Evolutionary conservation across 2,113 vertebrate species (phyloP).

Genomic region (Crypturellus undulatus): DNA sequence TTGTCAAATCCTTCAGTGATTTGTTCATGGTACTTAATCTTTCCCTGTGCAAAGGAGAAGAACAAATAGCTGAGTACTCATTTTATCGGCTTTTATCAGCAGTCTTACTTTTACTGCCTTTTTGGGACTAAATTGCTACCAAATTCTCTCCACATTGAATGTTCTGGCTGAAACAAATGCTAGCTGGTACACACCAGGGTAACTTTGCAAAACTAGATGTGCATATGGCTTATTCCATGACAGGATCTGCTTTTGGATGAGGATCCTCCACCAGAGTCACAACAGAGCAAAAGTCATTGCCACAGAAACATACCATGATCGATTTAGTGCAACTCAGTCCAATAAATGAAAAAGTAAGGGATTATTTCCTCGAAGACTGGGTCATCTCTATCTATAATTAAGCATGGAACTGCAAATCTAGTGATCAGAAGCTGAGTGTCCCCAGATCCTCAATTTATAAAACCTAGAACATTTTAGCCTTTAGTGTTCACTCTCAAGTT

Average conservation of each 20-base stretch:
- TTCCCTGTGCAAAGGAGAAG: slow-evolving; percentile 78
- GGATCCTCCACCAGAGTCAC: neutral
- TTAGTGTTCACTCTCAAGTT: neutral
- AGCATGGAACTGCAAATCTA: neutral
- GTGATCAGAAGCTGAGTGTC: neutral
- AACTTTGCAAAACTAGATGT: neutral
- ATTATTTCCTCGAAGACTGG: neutral
- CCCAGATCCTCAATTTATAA: neutral
- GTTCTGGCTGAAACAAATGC: neutral
- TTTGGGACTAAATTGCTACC: neutral
- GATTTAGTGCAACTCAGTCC: neutral
- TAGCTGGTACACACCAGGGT: neutral
- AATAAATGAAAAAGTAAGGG: neutral
- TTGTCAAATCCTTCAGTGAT: slow-evolving; percentile 88
- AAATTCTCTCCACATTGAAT: neutral
- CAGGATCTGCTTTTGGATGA: neutral
- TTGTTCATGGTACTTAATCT: slow-evolving; percentile 82
- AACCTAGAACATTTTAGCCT: neutral
- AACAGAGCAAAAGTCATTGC: neutral
- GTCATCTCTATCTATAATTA: neutral
- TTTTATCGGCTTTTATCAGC: neutral
- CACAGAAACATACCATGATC: neutral
- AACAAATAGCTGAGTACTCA: neutral
- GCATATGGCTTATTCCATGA: neutral
- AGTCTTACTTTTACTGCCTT: neutral